These are phyloP conservation scores for Rhegmatorhina hoffmannsi DNA, from an alignment of 2,113 vertebrate species.

Conservation along the genomic window DNA sequence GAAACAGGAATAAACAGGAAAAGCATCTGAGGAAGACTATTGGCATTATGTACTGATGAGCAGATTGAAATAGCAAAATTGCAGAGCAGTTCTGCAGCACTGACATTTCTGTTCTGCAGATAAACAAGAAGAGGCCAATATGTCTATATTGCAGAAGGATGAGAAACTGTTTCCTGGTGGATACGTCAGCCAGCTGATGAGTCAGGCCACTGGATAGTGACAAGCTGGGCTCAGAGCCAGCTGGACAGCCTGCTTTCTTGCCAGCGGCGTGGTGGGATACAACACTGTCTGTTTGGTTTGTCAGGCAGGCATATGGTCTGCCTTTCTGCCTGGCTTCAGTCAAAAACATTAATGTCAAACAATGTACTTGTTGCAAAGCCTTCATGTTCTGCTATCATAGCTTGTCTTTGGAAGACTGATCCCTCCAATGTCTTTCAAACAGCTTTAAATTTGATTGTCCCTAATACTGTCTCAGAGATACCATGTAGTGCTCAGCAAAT, in stretches of 20 bases:
- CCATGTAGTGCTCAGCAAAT: accelerated
- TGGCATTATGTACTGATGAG: not conserved
- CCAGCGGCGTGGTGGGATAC: not conserved
- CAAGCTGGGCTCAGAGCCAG: conserved; percentile 38
- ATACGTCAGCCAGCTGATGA: conserved; percentile 30
- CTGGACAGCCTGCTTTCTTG: not conserved
- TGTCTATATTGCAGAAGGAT: not conserved
- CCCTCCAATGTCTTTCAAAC: not conserved
- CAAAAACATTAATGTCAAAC: not conserved
- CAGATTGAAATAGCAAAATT: not conserved
- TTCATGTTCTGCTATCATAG: not conserved
- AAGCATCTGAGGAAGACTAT: not conserved
- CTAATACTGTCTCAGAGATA: not conserved
- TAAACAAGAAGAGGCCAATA: not conserved
- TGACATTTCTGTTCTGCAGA: not conserved
- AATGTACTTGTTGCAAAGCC: not conserved
- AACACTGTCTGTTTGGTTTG: not conserved
- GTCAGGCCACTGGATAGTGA: conserved; percentile 11
- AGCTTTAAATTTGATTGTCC: not conserved
- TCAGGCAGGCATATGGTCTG: not conserved
- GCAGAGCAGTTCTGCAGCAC: not conserved
- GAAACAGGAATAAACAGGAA: not conserved
- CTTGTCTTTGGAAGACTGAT: not conserved
- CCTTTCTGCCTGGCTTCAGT: not conserved
- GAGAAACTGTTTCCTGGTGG: not conserved